Conservation (phyloP, 1,140 invertebrate species). For the Drosophila tropicalis region DNA sequence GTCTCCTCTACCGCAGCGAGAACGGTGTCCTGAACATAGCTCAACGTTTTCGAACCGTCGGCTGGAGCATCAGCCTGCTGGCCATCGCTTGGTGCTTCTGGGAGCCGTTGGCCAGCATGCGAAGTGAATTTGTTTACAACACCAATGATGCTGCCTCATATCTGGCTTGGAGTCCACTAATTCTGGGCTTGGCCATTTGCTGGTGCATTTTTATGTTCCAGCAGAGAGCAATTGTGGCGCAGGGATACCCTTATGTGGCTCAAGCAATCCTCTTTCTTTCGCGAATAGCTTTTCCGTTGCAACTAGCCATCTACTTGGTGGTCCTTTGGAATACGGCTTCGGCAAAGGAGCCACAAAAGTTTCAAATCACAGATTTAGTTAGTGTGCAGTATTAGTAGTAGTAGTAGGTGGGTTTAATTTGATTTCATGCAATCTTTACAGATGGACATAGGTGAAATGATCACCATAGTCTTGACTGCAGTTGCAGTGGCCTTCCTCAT, state of each 20-base stretch:
- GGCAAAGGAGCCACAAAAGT: conserved; percentile 54
- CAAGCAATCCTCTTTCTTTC: conserved; percentile 54
- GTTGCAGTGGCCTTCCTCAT: conserved; percentile 84
- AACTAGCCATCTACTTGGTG: conserved; percentile 57
- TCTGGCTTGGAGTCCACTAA: conserved; percentile 86
- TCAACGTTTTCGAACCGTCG: conserved; percentile 75
- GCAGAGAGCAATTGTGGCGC: conserved; percentile 21
- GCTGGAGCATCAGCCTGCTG: conserved; percentile 84
- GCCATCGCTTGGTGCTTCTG: conserved; percentile 86
- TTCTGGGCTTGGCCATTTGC: conserved; percentile 85
- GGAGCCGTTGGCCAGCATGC: conserved; percentile 85
- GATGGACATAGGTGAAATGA: conserved; percentile 52
- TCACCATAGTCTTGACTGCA: conserved; percentile 62
- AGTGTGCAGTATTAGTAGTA: conserved; percentile 3
- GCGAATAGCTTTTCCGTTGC: conserved; percentile 59
- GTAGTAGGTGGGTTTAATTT: not conserved
- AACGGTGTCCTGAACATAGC: conserved; percentile 81
- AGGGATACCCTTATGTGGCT: conserved; percentile 38
- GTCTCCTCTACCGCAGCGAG: conserved; percentile 85
- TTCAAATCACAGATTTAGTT: conserved; percentile 61
- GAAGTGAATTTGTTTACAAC: conserved; percentile 86
- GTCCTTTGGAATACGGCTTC: conserved; percentile 62
- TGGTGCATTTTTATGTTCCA: conserved; percentile 84
- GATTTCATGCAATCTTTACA: conserved; percentile 10
- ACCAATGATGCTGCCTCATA: conserved; percentile 86